A percentile compares a stretch with the other conserved stretches of the same genome.
phyloP scores from a whole-genome alignment of 2,888 invertebrate species.

The Calliphora vomitoria region DNA sequence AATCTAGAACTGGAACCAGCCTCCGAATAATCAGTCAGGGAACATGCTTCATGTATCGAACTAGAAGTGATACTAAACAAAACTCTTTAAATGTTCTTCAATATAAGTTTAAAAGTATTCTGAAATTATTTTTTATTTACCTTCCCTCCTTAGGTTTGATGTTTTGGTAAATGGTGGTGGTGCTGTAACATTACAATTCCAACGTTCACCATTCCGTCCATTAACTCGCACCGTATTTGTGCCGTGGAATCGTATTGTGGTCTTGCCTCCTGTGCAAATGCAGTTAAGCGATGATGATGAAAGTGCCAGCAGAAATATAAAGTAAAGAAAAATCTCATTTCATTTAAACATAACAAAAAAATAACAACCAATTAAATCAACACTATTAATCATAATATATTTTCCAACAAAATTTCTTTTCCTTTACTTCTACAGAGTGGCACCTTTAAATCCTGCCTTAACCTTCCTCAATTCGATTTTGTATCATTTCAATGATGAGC shows the following conservation, averaged over 20 bases:
- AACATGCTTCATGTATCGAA: too few relatives aligned
- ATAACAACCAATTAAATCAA: not conserved
- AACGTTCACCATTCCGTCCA: constrained; percentile 96
- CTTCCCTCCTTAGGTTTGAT: constrained; percentile 92
- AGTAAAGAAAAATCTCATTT: constrained; percentile 78
- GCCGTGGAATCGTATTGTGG: constrained; percentile 98
- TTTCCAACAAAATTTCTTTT: not conserved
- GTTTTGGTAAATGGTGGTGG: constrained; percentile 99
- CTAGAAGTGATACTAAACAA: too few relatives aligned
- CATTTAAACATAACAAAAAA: not conserved
- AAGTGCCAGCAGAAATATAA: constrained; percentile 83
- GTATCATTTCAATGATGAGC: constrained; percentile 84
- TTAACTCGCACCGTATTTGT: constrained; percentile 95
- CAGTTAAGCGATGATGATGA: constrained; percentile 91
- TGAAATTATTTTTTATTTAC: not conserved
- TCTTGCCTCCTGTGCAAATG: constrained; percentile 94
- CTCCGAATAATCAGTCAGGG: too few relatives aligned
- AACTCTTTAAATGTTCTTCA: too few relatives aligned
- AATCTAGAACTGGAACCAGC: too few relatives aligned
- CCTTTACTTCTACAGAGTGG: constrained; percentile 78
- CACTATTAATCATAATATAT: not conserved
- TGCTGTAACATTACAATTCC: constrained; percentile 98
- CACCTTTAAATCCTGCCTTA: constrained; percentile 83
- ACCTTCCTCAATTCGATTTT: constrained; percentile 84
- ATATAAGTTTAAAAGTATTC: not conserved